phyloP scores from a whole-genome alignment of 2,888 invertebrate genomes.

The Athetis lepigone region DNA sequence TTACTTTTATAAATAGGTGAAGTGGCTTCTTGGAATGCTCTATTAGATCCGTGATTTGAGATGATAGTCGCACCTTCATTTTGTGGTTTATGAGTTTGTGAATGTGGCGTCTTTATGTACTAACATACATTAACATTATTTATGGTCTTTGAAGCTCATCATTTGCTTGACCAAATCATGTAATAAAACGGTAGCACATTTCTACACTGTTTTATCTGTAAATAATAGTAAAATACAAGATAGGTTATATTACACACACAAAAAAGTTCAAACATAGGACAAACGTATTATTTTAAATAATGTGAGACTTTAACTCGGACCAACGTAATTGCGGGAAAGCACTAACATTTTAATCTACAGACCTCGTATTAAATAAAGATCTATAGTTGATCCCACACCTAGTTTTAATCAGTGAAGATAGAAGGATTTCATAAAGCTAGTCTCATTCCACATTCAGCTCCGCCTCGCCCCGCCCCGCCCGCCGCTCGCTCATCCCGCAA shows the following conservation, averaged over 20 bases:
- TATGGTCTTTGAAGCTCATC: neutral
- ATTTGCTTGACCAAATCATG: neutral
- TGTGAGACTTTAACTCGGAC: too few species aligned
- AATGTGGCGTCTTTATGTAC: neutral
- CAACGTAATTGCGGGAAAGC: too few species aligned
- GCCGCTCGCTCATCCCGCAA: slow-evolving; percentile 9
- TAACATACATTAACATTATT: neutral
- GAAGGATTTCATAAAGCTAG: neutral
- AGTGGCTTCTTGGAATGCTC: slow-evolving; percentile 21
- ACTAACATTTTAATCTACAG: too few species aligned
- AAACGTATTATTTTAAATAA: too few species aligned
- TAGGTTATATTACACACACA: too few species aligned
- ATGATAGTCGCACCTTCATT: slow-evolving; percentile 5
- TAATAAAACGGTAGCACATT: too few species aligned
- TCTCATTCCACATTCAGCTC: slow-evolving; percentile 12
- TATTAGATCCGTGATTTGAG: slow-evolving; percentile 14
- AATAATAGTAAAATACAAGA: too few species aligned
- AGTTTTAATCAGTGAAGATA: neutral
- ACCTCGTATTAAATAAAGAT: too few species aligned
- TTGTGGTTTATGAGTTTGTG: neutral
- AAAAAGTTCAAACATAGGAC: too few species aligned
- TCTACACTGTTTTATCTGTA: too few species aligned
- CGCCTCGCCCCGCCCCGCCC: neutral
- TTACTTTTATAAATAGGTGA: slow-evolving; percentile 28
- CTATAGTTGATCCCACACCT: neutral